Base-by-base conservation (phyloP, 2,113 vertebrate species). In the Chascanopsetta lugubris region DNA sequence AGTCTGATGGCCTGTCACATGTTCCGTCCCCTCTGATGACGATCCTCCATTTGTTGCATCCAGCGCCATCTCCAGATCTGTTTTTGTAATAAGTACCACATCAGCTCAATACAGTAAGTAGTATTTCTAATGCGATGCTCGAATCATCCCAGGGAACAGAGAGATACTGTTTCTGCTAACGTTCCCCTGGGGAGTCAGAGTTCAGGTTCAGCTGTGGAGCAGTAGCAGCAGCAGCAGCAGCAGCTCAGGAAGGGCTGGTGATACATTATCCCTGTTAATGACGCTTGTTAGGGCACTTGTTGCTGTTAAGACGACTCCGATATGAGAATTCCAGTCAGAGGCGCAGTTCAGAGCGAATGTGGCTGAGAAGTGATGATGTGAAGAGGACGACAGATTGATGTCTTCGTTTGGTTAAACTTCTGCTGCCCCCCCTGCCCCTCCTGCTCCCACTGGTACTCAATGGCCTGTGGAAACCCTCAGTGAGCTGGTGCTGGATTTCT, bases 381-480 rank as follows among this genome's bases (percentile, higher is more conserved):
- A 72, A 38, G 60, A 58, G 62, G 76, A 65, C 66, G 78, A 82
- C 60, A 85, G 73, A 68, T 83, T 79, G 59, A 80, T 80, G 75
- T 69, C 61, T 65, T 22, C n/a, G 47, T 69, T 77, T 63, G 22
- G 50, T 42, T 59, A 62, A 38, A 61, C 62, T 61, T 54, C 48
- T 18, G 20, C 22, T 45, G 25, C 29, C 20, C 59, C 59, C 38
- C 47, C 34, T 11, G 18, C 57, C 36, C 34, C 9, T 18, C 57
- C 36, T 24, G 22, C 54, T 57, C 22, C 69, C 20, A 49, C 38
- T 75, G 72, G 60, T 60, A 61, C 76, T 48, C 4, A 18, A 61
- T 11, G 13, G 51, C 47, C 34, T 24, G 71, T 5, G 8, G 34
- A 18, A 40, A 18, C 25, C 66, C 48, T 53, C 15, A n/a, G 34